Conservation (phyloP, 1,140 invertebrate genomes). For the Cecropterus lyciades region DNA sequence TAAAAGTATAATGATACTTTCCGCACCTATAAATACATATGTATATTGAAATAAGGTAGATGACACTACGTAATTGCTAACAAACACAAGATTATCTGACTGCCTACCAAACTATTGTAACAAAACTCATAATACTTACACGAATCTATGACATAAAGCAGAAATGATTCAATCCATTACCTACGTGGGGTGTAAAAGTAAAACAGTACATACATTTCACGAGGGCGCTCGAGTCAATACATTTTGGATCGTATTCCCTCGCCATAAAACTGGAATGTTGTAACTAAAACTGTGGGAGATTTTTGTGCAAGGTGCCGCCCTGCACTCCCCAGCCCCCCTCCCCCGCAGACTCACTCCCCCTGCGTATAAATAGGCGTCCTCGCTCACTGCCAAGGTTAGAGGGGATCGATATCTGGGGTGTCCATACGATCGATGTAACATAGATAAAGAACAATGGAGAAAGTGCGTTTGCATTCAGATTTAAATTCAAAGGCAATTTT, state of each 20-base stretch:
- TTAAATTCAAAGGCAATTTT: background rate
- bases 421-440: constrained; percentile 25
- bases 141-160: constrained; percentile 23
- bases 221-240: background rate
- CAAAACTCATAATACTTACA: background rate
- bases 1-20: too few species aligned
- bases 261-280: background rate
- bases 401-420: constrained; percentile 53
- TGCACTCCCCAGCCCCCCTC: constrained; percentile 11
- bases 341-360: constrained; percentile 3
- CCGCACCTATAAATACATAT: too few species aligned
- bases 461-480: background rate
- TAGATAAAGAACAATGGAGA: constrained; percentile 12
- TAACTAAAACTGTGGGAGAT: background rate
- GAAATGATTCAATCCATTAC: constrained; percentile 34
- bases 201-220: background rate
- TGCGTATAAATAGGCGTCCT: constrained; percentile 63
- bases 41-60: too few species aligned
- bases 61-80: background rate
- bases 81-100: background rate
- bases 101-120: background rate
- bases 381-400: constrained; percentile 72
- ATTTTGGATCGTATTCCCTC: constrained; percentile 1
- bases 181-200: constrained; percentile 20
- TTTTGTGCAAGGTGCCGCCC: constrained; percentile 13